A percentile compares a stretch with the other conserved stretches of the same genome.
Evolutionary conservation across 2,797 vertebrate genomes (phyloP).

Genomic region (Poeciliopsis paucimaculata): DNA sequence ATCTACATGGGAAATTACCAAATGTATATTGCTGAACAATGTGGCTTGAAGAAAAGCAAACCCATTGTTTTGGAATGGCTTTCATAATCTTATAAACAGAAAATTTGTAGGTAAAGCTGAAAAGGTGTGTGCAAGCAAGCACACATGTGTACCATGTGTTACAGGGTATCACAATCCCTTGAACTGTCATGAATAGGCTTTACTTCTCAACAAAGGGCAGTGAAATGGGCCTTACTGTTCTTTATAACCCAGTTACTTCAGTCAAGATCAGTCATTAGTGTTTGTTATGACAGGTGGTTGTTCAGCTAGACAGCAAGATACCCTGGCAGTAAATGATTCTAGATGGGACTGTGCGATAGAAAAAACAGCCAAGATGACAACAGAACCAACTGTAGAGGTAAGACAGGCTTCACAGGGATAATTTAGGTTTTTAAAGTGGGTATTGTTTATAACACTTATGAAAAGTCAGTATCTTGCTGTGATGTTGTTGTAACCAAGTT

Average conservation of each 20-base stretch:
- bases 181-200: not conserved
- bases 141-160: too few species aligned
- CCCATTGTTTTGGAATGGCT: not conserved
- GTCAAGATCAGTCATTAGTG: conserved; percentile 7
- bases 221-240: conserved; percentile 14
- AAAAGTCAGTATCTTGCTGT: too few species aligned
- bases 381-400: not conserved
- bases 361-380: not conserved
- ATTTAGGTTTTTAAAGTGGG: not conserved
- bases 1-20: not conserved
- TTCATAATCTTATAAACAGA: not conserved
- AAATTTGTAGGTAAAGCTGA: not conserved
- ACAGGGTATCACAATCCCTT: not conserved
- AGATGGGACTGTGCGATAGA: not conserved
- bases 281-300: conserved; percentile 12
- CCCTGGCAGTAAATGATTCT: conserved; percentile 7
- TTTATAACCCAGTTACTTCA: conserved; percentile 14
- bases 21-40: not conserved
- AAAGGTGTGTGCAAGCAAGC: not conserved
- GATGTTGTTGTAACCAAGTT: too few species aligned
- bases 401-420: not conserved
- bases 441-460: not conserved
- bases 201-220: not conserved
- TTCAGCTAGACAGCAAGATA: conserved; percentile 2
- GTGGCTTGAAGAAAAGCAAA: not conserved